Evolutionary conservation across 1,140 invertebrate genomes (phyloP).

Genomic region (Steinernema feltiae): DNA sequence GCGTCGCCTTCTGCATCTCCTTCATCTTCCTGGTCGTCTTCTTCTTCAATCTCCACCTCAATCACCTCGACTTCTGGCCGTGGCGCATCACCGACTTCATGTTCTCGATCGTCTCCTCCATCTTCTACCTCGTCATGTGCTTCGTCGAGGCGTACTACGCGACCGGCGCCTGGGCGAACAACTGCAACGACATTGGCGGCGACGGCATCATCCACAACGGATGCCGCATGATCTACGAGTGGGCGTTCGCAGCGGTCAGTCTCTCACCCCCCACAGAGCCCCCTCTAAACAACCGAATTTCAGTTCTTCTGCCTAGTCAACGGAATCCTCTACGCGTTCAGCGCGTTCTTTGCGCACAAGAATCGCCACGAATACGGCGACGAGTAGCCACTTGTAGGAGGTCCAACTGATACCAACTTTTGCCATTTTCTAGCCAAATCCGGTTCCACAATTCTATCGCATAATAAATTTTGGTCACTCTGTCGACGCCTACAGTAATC

Average conservation of each 20-base stretch:
- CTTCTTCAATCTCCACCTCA: conserved; percentile 51
- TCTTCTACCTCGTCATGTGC: conserved; percentile 47
- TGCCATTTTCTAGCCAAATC: too few relatives aligned
- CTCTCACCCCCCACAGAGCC: background rate
- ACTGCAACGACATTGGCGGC: conserved; percentile 55
- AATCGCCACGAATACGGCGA: conserved; percentile 20
- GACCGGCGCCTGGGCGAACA: conserved; percentile 55
- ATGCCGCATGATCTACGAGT: conserved; percentile 52
- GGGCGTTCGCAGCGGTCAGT: conserved; percentile 57
- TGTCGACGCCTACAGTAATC: too few relatives aligned
- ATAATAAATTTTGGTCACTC: too few relatives aligned
- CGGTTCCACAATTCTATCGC: too few relatives aligned
- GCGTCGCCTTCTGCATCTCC: conserved; percentile 47
- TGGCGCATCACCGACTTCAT: conserved; percentile 50
- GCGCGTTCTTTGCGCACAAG: conserved; percentile 40
- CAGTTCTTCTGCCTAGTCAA: conserved; percentile 48
- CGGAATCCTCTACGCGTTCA: conserved; percentile 37
- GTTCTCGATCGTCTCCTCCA: conserved; percentile 35
- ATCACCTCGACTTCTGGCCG: conserved; percentile 52
- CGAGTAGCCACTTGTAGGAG: too few relatives aligned
- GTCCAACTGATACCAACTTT: too few relatives aligned
- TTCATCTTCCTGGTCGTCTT: conserved; percentile 54
- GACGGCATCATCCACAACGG: conserved; percentile 55
- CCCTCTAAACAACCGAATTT: conserved; percentile 18
- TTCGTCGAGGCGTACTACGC: conserved; percentile 55